Evolutionary conservation across 2,113 vertebrate genomes (phyloP), one percentile per base, ranked within the genome.

Genomic region (Thomomys bottae): DNA sequence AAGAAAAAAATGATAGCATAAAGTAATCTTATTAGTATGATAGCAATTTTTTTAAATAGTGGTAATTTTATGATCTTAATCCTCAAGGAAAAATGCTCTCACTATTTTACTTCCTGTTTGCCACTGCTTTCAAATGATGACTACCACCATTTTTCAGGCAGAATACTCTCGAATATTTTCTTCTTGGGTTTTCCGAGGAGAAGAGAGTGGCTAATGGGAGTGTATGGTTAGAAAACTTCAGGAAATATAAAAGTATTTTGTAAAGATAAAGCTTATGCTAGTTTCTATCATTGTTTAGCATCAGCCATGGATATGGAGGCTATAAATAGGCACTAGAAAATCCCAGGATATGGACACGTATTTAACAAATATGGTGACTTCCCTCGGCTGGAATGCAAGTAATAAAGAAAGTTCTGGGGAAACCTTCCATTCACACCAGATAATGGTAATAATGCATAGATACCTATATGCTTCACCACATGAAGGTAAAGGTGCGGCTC

Each of bases 101-200:
- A 87, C 8, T 68, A 75, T 90, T 90, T 88, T 12, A 83, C 45
- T 92, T 91, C 42, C 23, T 83, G 57, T 87, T 82, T 91, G 70
- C 54, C 61, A 93, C 81, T 85, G 79, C n/a, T 24, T 73, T 64
- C 30, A 86, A 86, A 72, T 90, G 40, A 8, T 61, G 66, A 57
- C 14, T 78, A 12, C 80, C 38, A 76, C 34, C 36, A 67, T 76
- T 93, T 88, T 72, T 45, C 54, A 90, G 71, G 61, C 21, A 89
- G 18, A 63, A 76, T 64, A 28, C 30, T 76, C 36, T 88, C n/a
- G 54, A 20, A 90, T 76, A 20, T 42, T 67, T 85, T 15, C 49
- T 54, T 54, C 49, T 54, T 54, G 49, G 30, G 71, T 87, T 92
- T 67, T 84, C 75, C 63, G 32, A 71, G 38, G 84, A 70, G 30